Conservation (phyloP, 2,113 vertebrate species). For the Thamnophis sirtalis region DNA sequence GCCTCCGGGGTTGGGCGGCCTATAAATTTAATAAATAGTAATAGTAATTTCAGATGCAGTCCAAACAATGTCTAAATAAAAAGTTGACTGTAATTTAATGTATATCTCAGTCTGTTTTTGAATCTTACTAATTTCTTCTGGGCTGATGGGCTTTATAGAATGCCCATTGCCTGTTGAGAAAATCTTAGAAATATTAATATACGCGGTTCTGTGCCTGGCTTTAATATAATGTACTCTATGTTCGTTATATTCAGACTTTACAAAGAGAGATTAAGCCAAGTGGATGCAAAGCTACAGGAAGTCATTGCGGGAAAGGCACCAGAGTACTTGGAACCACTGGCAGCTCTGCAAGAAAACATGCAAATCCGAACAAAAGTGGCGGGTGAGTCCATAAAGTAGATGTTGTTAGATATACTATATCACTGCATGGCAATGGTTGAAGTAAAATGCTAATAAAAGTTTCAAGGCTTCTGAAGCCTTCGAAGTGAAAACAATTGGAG, state of each 20-base stretch:
- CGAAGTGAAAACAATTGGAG: not conserved
- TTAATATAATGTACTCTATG: constrained; percentile 43
- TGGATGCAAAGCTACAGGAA: constrained; percentile 96
- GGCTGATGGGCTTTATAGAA: not conserved
- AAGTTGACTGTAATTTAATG: not conserved
- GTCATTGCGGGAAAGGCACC: constrained; percentile 95
- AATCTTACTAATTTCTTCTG: not conserved
- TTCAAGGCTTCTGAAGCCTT: not conserved
- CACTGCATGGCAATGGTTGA: constrained; percentile 2
- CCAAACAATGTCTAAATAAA: not conserved
- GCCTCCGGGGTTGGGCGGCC: too few relatives aligned
- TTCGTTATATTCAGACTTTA: constrained; percentile 82
- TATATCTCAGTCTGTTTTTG: not conserved
- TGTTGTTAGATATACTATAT: constrained; percentile 29
- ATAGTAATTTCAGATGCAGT: not conserved
- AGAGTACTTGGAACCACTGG: constrained; percentile 95
- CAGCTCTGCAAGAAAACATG: constrained; percentile 98
- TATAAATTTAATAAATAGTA: too few relatives aligned
- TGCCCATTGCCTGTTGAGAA: not conserved
- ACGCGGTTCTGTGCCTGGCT: constrained; percentile 16
- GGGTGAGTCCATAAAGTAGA: constrained; percentile 72
- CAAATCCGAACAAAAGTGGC: constrained; percentile 98
- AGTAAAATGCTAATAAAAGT: not conserved
- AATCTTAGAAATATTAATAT: constrained; percentile 11
- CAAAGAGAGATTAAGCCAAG: constrained; percentile 94